Evolutionary conservation across 2,113 vertebrate genomes (phyloP).

Genomic region (Epinephelus cyanopodus): DNA sequence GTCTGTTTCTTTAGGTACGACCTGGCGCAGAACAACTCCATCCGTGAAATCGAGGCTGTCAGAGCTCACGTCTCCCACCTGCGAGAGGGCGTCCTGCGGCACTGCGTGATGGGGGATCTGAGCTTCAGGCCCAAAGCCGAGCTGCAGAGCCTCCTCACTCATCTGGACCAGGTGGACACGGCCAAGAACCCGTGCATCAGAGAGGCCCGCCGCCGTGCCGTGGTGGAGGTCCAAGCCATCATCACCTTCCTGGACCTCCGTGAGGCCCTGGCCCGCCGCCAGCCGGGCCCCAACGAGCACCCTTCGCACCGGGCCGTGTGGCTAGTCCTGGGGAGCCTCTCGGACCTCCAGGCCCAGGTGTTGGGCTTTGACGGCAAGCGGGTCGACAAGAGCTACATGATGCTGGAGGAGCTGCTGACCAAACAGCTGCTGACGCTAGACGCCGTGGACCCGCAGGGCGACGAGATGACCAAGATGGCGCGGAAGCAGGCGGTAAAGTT

Average conservation of each 20-base stretch:
- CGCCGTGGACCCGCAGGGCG: conserved; percentile 94
- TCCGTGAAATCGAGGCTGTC: conserved; percentile 93
- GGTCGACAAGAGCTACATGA: conserved; percentile 94
- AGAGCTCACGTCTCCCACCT: conserved; percentile 89
- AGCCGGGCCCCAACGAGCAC: conserved; percentile 84
- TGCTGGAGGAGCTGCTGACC: conserved; percentile 96
- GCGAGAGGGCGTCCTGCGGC: conserved; percentile 86
- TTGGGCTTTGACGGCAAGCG: conserved; percentile 94
- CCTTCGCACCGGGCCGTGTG: conserved; percentile 90
- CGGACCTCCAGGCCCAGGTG: conserved; percentile 93
- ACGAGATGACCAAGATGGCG: conserved; percentile 90
- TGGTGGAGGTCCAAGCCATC: conserved; percentile 93
- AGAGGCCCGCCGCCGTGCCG: conserved; percentile 93
- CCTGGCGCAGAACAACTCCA: conserved; percentile 93
- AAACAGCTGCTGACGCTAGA: conserved; percentile 96
- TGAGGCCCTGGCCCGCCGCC: conserved; percentile 88
- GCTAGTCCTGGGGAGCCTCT: conserved; percentile 90
- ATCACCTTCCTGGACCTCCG: conserved; percentile 93
- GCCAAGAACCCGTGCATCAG: conserved; percentile 96
- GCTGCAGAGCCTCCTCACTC: conserved; percentile 91
- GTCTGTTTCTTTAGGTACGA: conserved; percentile 85
- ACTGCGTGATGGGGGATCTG: conserved; percentile 86
- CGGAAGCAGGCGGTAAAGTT: conserved; percentile 96
- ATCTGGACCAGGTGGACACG: conserved; percentile 92
- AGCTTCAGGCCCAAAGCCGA: conserved; percentile 90